Evolutionary conservation across 2,888 invertebrate genomes (phyloP).

Genomic region (Troides aeacus): DNA sequence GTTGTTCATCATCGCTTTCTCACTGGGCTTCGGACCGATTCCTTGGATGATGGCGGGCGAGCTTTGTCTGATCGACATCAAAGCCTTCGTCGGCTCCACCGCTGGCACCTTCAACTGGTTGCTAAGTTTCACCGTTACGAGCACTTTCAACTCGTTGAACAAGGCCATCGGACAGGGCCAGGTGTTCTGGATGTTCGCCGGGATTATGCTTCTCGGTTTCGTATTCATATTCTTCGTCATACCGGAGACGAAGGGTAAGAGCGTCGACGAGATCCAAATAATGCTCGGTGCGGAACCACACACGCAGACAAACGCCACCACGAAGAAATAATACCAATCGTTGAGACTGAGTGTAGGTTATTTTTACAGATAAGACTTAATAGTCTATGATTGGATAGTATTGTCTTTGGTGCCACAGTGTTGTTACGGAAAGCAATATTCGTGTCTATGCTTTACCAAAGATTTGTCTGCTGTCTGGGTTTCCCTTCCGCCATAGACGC

Average conservation of each 20-base stretch:
- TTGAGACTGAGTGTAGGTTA: constrained; percentile 57
- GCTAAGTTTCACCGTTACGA: constrained; percentile 89
- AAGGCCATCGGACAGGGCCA: constrained; percentile 78
- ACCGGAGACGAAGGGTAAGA: constrained; percentile 85
- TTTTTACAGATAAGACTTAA: constrained; percentile 47
- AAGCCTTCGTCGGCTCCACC: constrained; percentile 87
- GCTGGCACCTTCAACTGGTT: constrained; percentile 92
- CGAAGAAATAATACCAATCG: constrained; percentile 54
- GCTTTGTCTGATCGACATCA: constrained; percentile 88
- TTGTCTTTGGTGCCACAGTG: constrained; percentile 41
- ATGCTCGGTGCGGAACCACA: constrained; percentile 65
- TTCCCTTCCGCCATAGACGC: constrained; percentile 22
- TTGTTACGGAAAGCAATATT: constrained; percentile 45
- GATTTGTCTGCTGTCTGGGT: constrained; percentile 39
- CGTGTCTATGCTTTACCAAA: constrained; percentile 56
- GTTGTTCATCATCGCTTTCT: constrained; percentile 89
- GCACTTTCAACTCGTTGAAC: constrained; percentile 83
- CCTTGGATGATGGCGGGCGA: constrained; percentile 93
- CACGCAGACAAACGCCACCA: constrained; percentile 42
- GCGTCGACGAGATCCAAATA: constrained; percentile 83
- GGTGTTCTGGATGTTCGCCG: constrained; percentile 88
- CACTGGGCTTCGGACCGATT: constrained; percentile 92
- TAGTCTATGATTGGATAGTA: constrained; percentile 35
- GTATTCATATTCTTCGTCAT: constrained; percentile 84
- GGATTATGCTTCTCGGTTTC: constrained; percentile 82